These are phyloP conservation scores for Manis javanica DNA, from an alignment of 2,797 vertebrate genomes.

Conservation along the genomic window DNA sequence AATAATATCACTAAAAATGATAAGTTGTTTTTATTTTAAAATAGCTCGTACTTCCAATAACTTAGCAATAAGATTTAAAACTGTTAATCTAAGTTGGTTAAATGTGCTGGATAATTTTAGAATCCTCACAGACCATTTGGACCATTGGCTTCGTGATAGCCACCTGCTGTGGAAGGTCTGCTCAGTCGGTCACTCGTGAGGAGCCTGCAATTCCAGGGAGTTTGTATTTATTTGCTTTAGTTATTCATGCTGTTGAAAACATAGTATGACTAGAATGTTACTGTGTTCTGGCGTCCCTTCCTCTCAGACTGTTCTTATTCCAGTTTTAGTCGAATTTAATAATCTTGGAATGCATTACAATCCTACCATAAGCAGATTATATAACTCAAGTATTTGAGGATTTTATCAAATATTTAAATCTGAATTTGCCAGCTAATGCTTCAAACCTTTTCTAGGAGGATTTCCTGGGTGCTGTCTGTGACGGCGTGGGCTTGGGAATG, in stretches of 20 bases:
- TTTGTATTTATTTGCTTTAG: neutral
- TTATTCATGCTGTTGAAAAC: neutral
- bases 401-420: neutral
- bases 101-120: neutral
- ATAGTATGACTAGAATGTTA: neutral
- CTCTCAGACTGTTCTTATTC: neutral
- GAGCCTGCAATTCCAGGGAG: neutral
- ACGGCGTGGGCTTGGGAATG: slow-evolving; percentile 89
- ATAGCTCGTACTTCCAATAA: neutral
- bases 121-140: neutral
- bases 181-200: neutral
- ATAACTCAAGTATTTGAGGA: neutral
- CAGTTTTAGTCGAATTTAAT: neutral
- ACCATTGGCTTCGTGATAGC: neutral
- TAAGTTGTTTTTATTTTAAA: neutral
- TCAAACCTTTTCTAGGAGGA: slow-evolving; percentile 74
- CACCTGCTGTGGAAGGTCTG: neutral
- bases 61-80: neutral
- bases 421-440: neutral
- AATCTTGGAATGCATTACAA: neutral
- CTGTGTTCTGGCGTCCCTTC: neutral
- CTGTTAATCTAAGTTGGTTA: neutral
- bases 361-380: neutral
- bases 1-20: neutral
- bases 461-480: slow-evolving; percentile 83